Evolutionary conservation across 2,888 invertebrate species (phyloP).

Genomic region (Scaptomyza caliginosa): DNA sequence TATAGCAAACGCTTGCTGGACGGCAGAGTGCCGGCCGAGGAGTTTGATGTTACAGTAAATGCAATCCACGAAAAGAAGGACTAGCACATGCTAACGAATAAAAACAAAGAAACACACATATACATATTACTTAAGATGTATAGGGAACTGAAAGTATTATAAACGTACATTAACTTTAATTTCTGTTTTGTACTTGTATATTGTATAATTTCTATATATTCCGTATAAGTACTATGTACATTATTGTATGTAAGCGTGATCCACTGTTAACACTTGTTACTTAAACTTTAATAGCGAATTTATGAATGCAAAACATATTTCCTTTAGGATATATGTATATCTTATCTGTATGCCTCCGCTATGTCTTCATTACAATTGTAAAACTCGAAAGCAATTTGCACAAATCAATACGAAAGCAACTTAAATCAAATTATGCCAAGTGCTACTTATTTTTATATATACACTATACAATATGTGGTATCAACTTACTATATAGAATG

Average conservation of each 20-base stretch:
- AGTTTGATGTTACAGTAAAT: constrained; percentile 40
- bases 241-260: constrained; percentile 43
- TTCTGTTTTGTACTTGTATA: constrained; percentile 44
- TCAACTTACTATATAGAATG: constrained; percentile 22
- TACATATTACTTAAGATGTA: constrained; percentile 25
- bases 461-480: constrained; percentile 36
- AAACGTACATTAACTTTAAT: constrained; percentile 48
- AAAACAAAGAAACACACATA: neutral
- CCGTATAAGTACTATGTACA: constrained; percentile 36
- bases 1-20: constrained; percentile 65
- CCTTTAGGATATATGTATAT: constrained; percentile 24
- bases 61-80: constrained; percentile 44
- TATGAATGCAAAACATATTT: constrained; percentile 22
- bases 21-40: constrained; percentile 41
- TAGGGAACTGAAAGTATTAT: constrained; percentile 68
- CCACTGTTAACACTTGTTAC: constrained; percentile 54
- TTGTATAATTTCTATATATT: constrained; percentile 32
- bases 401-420: constrained; percentile 39
- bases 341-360: constrained; percentile 26
- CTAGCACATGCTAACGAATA: constrained; percentile 25
- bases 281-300: constrained; percentile 30
- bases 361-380: constrained; percentile 56
- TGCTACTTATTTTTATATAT: constrained; percentile 45
- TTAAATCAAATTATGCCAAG: constrained; percentile 23
- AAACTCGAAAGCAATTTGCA: constrained; percentile 54